Base-by-base conservation (phyloP, 2,797 vertebrate genomes). In the Oceanodroma leucorhoa region DNA sequence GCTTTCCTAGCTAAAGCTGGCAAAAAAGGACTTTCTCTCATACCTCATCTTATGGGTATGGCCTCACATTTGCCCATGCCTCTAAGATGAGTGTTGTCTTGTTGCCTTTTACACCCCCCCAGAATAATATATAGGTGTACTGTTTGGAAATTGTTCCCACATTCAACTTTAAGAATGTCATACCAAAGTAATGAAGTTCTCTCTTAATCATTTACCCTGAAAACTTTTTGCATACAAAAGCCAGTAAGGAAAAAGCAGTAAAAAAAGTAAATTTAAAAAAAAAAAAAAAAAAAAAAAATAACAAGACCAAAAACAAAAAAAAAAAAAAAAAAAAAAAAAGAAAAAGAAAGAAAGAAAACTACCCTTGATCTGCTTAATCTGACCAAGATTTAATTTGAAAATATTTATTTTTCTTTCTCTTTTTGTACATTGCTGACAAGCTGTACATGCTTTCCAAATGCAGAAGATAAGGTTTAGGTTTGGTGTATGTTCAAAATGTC, bases 71-170 rank as follows among this genome's bases (percentile, higher is more conserved):
- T 82, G 19, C 17, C 36, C 34, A 8, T 61, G 11, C 3, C 22
- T 77, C 30, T 65, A 58, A 54, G 19, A 29, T 14, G 19, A 61
- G 10, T 18, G 30, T n/a, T 67, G 36, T 9, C 11, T 30, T 32
- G 2, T 2, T 30, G 27, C 10, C 11, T 69, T 60, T 58, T 72
- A 14, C 4, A 8, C 2, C 6, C 2, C 3, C 29, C 2, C 1
- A 1, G 1, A 22, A 22, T 14, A 30, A 60, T 8, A 32, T 6
- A 15, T 20, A 58, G 3, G 23, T 7, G 30, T 13, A 41, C 2
- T n/a, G 6, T 50, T 80, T 51, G 17, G 11, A 54, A 71, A 38
- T 23, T 32, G 2, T 60, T 92, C 26, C 7, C 4, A 23, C 16
- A 19, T 69, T 34, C 18, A 20, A 5, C 14, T 80, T 62, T n/a